Evolutionary conservation across 64 coral and sea anemone species (phyloP).

Genomic region (Montipora cactus): DNA sequence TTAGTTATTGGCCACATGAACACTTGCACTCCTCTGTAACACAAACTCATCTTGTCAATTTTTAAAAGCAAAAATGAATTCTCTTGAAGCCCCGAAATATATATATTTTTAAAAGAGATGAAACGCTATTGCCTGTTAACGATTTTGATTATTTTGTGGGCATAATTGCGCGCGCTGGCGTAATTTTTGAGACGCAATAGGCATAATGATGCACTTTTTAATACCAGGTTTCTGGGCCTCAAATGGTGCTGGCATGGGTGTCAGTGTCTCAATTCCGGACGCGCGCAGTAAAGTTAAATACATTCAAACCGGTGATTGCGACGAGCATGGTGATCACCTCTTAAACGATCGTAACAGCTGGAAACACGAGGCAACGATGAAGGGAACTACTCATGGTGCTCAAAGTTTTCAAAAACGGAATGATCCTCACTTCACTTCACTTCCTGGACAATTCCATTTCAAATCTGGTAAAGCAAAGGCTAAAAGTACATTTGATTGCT

Average conservation of each 20-base stretch:
- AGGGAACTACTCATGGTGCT: neutral
- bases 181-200: too few relatives aligned
- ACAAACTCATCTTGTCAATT: too few relatives aligned
- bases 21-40: too few relatives aligned
- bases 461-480: neutral
- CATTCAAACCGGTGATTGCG: neutral
- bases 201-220: neutral
- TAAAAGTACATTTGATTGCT: neutral
- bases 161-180: too few relatives aligned
- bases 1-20: too few relatives aligned
- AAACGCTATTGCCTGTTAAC: too few relatives aligned
- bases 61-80: too few relatives aligned
- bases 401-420: neutral
- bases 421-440: neutral
- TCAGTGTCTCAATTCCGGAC: neutral
- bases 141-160: too few relatives aligned
- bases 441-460: constrained; percentile 4
- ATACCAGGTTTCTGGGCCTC: neutral
- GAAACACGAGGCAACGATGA: too few relatives aligned
- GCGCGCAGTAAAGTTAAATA: constrained; percentile 4
- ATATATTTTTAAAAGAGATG: too few relatives aligned
- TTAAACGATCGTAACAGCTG: neutral
- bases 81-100: too few relatives aligned
- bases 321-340: neutral
- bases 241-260: neutral